Conservation (phyloP, 2,797 vertebrate species). For the Microctenopoma stevenorrisi region DNA sequence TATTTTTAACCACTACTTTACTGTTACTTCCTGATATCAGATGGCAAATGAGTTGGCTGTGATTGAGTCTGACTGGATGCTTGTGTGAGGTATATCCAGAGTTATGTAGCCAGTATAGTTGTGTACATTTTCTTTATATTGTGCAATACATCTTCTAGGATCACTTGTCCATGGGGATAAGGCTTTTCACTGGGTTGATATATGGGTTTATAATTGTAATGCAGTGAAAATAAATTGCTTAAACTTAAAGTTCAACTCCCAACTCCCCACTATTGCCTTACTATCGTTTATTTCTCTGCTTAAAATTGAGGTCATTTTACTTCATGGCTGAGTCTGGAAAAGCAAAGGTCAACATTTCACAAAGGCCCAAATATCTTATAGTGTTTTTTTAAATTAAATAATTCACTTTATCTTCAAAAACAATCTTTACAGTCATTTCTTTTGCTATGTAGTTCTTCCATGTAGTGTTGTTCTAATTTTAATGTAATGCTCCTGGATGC, state of each 20-base stretch:
- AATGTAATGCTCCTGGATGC: neutral
- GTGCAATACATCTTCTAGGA: neutral
- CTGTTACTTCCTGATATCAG: neutral
- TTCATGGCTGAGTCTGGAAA: constrained; percentile 25
- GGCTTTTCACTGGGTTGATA: constrained; percentile 4
- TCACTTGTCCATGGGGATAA: neutral
- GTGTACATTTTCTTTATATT: neutral
- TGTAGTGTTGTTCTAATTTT: neutral
- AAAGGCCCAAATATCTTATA: constrained; percentile 20
- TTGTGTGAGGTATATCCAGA: neutral
- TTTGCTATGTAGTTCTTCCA: neutral
- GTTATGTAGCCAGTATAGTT: neutral
- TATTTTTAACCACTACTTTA: constrained; percentile 21
- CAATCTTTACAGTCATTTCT: constrained; percentile 3
- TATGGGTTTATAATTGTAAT: neutral
- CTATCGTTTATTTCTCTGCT: constrained; percentile 3
- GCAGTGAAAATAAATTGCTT: constrained; percentile 14
- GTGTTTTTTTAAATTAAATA: constrained; percentile 25
- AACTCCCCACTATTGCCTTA: constrained; percentile 1
- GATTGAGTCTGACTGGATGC: constrained; percentile 2
- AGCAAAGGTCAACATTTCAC: constrained; percentile 43
- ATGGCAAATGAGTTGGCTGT: neutral
- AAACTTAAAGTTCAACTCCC: constrained; percentile 20
- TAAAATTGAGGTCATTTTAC: constrained; percentile 19
- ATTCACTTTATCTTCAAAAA: neutral